Conservation (phyloP, 2,888 invertebrate species). For the Agrotis puta region DNA sequence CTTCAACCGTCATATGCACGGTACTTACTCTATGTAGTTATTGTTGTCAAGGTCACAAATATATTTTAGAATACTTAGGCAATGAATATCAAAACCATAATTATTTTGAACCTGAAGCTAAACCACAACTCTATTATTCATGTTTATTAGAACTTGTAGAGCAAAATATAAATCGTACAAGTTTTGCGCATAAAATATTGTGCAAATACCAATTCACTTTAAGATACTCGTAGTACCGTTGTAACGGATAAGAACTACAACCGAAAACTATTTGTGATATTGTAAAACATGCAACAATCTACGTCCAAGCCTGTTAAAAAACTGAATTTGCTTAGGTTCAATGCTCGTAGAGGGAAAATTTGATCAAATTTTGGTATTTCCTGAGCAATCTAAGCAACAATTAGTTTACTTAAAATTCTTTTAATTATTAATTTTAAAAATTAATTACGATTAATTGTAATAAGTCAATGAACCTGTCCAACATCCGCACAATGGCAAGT, state of each 20-base stretch:
- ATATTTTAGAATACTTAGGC: constrained; percentile 22
- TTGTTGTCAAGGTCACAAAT: constrained; percentile 45
- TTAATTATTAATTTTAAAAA: constrained; percentile 16
- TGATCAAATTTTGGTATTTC: constrained; percentile 34
- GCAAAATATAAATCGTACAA: constrained; percentile 31
- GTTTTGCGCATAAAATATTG: constrained; percentile 15
- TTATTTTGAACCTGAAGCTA: constrained; percentile 5
- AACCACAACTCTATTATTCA: constrained; percentile 12
- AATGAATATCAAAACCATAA: constrained; percentile 29
- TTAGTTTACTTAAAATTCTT: constrained; percentile 35
- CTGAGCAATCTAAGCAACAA: constrained; percentile 44
- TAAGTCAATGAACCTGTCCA: constrained; percentile 43
- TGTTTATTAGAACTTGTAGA: constrained; percentile 20
- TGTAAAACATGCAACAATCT: constrained; percentile 26
- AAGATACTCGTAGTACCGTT: too few relatives aligned
- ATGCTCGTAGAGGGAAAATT: constrained; percentile 13
- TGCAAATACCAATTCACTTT: constrained; percentile 28
- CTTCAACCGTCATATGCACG: not conserved
- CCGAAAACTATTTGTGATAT: constrained; percentile 35
- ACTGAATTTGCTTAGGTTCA: constrained; percentile 21
- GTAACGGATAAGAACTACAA: constrained; percentile 31
- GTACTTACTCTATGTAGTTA: constrained; percentile 2
- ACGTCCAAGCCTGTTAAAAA: constrained; percentile 16
- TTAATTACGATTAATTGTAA: constrained; percentile 2
- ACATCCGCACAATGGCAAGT: constrained; percentile 6